Conservation (phyloP, 2,888 invertebrate species). For the Eurytoma adleriae region DNA sequence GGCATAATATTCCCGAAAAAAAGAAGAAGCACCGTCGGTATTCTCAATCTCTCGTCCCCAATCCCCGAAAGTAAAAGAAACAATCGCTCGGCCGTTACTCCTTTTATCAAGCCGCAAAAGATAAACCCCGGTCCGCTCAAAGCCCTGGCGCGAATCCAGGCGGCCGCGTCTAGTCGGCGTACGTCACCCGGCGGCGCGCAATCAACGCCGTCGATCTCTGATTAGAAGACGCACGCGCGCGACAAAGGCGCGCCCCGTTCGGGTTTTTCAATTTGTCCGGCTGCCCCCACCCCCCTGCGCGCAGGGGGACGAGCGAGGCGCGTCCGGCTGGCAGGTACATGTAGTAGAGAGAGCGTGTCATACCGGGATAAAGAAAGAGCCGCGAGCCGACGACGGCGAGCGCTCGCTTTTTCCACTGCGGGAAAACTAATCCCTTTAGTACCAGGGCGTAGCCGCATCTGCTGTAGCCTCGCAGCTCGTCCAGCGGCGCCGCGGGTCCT, state of each 20-base stretch:
- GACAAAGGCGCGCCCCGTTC: background rate
- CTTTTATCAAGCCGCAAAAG: background rate
- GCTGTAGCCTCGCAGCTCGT: constrained; percentile 76
- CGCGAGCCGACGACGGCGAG: constrained; percentile 80
- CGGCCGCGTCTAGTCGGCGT: background rate
- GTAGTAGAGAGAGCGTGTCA: constrained; percentile 49
- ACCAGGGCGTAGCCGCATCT: constrained; percentile 78
- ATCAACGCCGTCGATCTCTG: constrained; percentile 39
- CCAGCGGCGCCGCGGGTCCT: constrained; percentile 79
- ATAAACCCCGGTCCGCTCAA: background rate
- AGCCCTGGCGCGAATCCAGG: background rate
- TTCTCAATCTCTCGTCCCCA: too few relatives aligned
- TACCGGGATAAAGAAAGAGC: constrained; percentile 80
- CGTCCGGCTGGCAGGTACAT: background rate
- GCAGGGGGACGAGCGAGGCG: too few relatives aligned
- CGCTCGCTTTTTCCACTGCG: constrained; percentile 82
- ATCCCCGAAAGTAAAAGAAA: too few relatives aligned
- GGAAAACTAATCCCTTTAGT: constrained; percentile 83
- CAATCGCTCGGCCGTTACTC: too few relatives aligned
- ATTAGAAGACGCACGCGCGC: constrained; percentile 26
- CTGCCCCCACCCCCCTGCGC: too few relatives aligned
- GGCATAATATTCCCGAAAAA: too few relatives aligned
- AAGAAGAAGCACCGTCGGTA: too few relatives aligned
- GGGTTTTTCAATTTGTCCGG: constrained; percentile 38
- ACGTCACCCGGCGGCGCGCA: background rate